Evolutionary conservation across 1,140 invertebrate species (phyloP), one percentile per base, ranked within the genome.

Genomic region (Brachystomella parvula): DNA sequence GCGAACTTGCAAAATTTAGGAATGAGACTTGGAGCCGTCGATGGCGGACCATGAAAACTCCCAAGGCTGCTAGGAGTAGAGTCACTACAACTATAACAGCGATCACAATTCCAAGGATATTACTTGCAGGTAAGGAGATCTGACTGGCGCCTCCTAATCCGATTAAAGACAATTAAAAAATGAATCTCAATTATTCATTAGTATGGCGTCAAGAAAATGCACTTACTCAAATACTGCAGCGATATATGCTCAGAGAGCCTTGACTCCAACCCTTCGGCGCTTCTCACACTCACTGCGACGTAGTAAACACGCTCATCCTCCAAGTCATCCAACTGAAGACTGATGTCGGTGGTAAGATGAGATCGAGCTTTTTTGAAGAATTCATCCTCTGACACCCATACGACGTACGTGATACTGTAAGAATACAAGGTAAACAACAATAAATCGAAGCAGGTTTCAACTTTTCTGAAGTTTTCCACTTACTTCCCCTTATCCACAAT

Each of bases 1-100:
- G 89, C 74, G 87, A 89, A 75, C 88, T 90, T 17, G 88, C 87
- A 78, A 92, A 92, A 39, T 87, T 83, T 2, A 86, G 82, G 79
- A 92, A 92, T 68, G 84, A 87, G 64, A 86, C 83, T 71, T 89
- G 85, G 28, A 92, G 79, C 63, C 88, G 82, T 64, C 86, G 81
- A 77, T 92, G 86, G 64, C 89, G 81, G 30, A 90, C 74, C 33
- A 86, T 79, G 68, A 87, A 83, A 70, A 89, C 83, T 30, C 79
- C 81, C 30, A 90, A 78, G 9, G 83, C 83, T 24, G 76, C 83
- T 29, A 81, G 82, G 15, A 88, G 75, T 28, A 83, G 79, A 21
- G 85, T 68, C 2, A 87, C 79, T 21, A 85, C 74, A 15, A 87
- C 69, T 2, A 76, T 62, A 3, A 78, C 71, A 21, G 81, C 77